Evolutionary conservation across 1,140 invertebrate genomes (phyloP), one percentile per base, ranked within the genome.

Genomic region (Patella vulgata): DNA sequence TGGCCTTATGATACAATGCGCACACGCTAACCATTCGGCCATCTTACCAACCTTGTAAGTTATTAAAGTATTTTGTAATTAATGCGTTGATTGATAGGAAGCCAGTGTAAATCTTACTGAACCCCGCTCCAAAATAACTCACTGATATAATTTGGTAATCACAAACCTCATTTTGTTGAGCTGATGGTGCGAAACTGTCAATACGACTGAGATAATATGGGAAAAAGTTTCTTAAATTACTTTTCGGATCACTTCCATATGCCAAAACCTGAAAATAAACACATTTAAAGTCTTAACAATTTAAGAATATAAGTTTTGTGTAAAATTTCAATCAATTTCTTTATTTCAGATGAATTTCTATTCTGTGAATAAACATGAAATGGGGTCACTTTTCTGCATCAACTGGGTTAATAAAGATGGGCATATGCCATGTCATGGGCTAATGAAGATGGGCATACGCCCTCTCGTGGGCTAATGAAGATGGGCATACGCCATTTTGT

Each of bases 181-280:
- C 46, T 28, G 50, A 54, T 19, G 70, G 56, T 31, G 62, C 66
- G 31, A 54, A 53, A 9, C 68, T 50, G 17, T 65, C 70, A 2
- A 74, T 51, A 48, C 82, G 69, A 28, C 66, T 62, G 17, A 84
- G 66, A 59, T 81, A 83, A 2, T 78, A 82, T 8, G 81, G 80
- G 58, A 84, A 84, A 51, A 81, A 82, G 59, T 73, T 74, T 31
- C 77, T 71, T 30, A 78, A 44, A 17, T 51, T 74, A 46, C 58
- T 70, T 36, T 76, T 57, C 40, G 74, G 73, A 12, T 69, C 64
- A 27, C 64, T 60, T 50, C 80, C 76, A 74, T 78, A 78, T 19
- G 80, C 77, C n/a, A 84, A 65, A 8, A 54, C 61, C 80, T 83
- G 52, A 31, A 71, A 73, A 40, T 59, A 31, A 62, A 40, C 33